Evolutionary conservation across 2,888 invertebrate species (phyloP).

Genomic region (Parnassius smintheus): DNA sequence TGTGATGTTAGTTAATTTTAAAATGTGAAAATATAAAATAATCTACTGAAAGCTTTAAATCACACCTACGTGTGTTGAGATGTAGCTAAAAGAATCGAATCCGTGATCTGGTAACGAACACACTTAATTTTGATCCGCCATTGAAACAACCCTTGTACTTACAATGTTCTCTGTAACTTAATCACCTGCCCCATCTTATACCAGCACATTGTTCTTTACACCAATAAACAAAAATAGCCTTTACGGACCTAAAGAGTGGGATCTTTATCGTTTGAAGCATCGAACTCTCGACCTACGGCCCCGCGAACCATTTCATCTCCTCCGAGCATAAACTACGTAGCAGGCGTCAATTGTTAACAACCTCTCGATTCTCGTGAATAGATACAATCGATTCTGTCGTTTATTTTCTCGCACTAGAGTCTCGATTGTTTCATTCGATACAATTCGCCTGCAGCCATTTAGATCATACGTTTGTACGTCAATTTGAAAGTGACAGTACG

Average conservation of each 20-base stretch:
- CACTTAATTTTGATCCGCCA: slow-evolving; percentile 20
- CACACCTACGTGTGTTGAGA: too few species aligned
- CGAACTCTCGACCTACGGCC: slow-evolving; percentile 65
- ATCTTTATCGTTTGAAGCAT: slow-evolving; percentile 33
- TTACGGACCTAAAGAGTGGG: slow-evolving; percentile 34
- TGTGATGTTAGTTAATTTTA: too few species aligned
- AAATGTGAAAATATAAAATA: too few species aligned
- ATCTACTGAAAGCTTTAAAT: too few species aligned
- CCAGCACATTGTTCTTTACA: slow-evolving; percentile 55
- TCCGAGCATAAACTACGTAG: slow-evolving; percentile 70
- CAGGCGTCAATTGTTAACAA: slow-evolving; percentile 79
- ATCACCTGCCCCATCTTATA: slow-evolving; percentile 67
- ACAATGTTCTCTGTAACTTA: slow-evolving; percentile 52
- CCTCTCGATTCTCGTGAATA: slow-evolving; percentile 75
- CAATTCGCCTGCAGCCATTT: slow-evolving; percentile 47
- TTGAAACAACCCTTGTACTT: slow-evolving; percentile 43
- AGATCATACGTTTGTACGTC: slow-evolving; percentile 48
- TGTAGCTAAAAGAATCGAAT: not conserved
- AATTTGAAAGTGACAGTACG: slow-evolving; percentile 46
- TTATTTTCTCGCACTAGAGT: slow-evolving; percentile 70
- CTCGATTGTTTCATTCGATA: slow-evolving; percentile 71
- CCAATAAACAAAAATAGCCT: slow-evolving; percentile 41
- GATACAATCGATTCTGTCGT: slow-evolving; percentile 73
- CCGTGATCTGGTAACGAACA: slow-evolving; percentile 2
- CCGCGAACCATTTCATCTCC: slow-evolving; percentile 75